Percentiles rank a stretch among this genome's conserved stretches.
Conservation (phyloP, 2,797 vertebrate species). For the Hemitrygon akajei region DNA sequence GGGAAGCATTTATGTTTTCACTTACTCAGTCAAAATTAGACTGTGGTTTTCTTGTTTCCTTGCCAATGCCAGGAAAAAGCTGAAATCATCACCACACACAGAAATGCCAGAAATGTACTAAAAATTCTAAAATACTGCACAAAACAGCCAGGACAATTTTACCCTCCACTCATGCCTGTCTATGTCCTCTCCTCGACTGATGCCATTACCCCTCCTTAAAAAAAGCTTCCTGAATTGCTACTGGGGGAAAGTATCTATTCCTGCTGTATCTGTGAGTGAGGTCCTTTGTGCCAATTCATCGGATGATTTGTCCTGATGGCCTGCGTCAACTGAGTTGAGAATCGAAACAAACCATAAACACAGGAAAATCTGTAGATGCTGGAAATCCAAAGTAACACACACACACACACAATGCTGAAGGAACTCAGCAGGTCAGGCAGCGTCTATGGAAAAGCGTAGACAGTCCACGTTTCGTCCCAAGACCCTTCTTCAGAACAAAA, state of each 20-base stretch:
- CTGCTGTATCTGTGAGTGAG: background rate
- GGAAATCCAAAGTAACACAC: too few relatives aligned
- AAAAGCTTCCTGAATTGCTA: background rate
- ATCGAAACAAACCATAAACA: background rate
- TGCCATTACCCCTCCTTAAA: background rate
- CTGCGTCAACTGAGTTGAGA: background rate
- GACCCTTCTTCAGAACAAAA: too few relatives aligned
- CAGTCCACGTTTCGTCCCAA: too few relatives aligned
- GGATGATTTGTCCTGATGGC: background rate
- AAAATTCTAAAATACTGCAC: background rate
- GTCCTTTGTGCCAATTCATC: background rate
- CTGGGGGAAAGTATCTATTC: background rate
- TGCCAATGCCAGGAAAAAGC: background rate
- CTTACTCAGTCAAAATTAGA: conserved; percentile 10
- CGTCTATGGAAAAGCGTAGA: too few relatives aligned
- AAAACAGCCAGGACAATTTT: background rate
- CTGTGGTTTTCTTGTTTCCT: background rate
- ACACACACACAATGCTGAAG: too few relatives aligned
- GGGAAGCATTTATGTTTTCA: background rate
- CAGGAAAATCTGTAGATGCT: too few relatives aligned
- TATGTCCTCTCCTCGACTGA: background rate
- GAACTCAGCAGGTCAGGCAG: too few relatives aligned
- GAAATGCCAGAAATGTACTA: background rate
- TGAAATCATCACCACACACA: background rate
- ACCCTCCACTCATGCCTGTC: background rate